phyloP scores from a whole-genome alignment of 2,113 vertebrate genomes.

The Tenebrosternarchus preto region DNA sequence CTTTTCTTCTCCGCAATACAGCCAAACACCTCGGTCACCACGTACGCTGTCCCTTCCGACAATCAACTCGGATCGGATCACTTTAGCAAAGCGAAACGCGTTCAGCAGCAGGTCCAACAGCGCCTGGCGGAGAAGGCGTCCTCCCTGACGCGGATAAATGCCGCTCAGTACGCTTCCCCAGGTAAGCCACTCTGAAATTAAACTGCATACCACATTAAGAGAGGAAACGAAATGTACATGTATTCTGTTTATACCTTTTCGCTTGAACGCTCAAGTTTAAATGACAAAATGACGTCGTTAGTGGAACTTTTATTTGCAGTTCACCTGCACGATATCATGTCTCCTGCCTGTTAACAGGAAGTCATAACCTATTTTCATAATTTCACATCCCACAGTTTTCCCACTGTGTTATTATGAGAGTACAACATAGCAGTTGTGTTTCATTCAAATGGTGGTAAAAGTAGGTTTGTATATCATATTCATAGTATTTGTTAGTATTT shows the following conservation, averaged over 20 bases:
- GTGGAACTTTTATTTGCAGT: not conserved
- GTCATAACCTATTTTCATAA: not conserved
- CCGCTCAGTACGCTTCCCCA: constrained; percentile 51
- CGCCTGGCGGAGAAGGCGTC: constrained; percentile 72
- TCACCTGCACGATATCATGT: not conserved
- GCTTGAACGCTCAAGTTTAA: too few species aligned
- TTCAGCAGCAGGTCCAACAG: constrained; percentile 76
- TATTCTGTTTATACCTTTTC: too few species aligned
- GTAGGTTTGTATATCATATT: too few species aligned
- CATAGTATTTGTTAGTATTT: too few species aligned
- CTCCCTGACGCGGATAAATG: constrained; percentile 62
- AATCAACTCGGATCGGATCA: constrained; percentile 60
- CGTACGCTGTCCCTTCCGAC: constrained; percentile 70
- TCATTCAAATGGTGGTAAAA: too few species aligned
- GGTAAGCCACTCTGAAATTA: constrained; percentile 57
- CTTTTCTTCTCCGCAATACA: constrained; percentile 74
- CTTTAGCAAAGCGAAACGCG: constrained; percentile 63
- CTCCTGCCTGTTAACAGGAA: too few species aligned
- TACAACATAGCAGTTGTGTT: too few species aligned
- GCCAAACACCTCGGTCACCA: constrained; percentile 69
- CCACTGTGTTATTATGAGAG: too few species aligned
- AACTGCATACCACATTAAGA: too few species aligned
- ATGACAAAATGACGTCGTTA: too few species aligned
- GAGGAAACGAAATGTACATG: too few species aligned
- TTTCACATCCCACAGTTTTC: too few species aligned